Evolutionary conservation across 2,113 vertebrate species (phyloP).

Genomic region (Okapia johnstoni): DNA sequence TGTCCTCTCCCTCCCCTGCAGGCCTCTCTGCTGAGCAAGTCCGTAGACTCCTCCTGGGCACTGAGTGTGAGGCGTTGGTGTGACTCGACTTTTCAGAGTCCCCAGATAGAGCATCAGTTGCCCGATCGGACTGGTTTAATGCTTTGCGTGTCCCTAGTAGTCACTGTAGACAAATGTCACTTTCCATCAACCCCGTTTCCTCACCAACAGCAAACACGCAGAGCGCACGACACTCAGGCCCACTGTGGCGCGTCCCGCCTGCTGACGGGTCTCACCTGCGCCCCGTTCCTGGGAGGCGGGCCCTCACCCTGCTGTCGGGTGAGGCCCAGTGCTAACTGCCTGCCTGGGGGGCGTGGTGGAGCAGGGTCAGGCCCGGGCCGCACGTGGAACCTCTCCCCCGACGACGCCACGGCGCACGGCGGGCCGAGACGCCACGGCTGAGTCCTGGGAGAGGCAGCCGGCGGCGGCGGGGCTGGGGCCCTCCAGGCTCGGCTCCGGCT

Average conservation of each 20-base stretch:
- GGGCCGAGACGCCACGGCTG: not conserved
- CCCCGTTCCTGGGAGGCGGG: not conserved
- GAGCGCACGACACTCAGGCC: not conserved
- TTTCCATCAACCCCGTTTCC: not conserved
- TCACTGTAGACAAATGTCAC: not conserved
- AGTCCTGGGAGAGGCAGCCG: not conserved
- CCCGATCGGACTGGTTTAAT: not conserved
- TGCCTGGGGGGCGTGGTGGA: not conserved
- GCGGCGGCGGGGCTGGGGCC: not conserved
- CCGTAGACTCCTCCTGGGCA: not conserved
- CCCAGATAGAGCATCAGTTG: not conserved
- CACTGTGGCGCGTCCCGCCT: no score
- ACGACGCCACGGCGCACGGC: rapidly evolving
- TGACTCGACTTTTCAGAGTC: not conserved
- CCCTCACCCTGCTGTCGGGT: not conserved
- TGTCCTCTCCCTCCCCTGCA: not conserved
- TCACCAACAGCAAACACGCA: not conserved
- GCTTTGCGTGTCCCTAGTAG: not conserved
- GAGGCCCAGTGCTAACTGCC: not conserved
- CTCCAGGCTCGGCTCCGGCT: slow-evolving; percentile 64
- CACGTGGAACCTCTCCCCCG: not conserved
- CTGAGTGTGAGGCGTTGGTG: not conserved
- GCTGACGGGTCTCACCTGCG: not conserved
- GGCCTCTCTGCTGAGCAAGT: not conserved
- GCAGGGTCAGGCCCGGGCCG: not conserved